Base-by-base conservation (phyloP, 2,888 invertebrate species). In the Platycheirus albimanus region DNA sequence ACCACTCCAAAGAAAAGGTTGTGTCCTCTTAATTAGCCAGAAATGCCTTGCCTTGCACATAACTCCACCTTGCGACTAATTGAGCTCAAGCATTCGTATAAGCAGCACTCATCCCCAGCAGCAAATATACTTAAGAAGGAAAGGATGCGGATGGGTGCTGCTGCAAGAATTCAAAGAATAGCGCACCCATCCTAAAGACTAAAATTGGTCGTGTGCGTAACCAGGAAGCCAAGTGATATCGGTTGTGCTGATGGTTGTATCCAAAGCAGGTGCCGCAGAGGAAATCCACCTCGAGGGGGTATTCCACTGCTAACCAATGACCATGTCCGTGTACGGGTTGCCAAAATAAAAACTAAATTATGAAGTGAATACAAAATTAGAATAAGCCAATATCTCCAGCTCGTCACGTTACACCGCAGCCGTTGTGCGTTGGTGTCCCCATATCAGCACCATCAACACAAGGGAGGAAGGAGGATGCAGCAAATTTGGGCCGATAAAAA, bases 321-420 rank as follows among this genome's bases (percentile, higher is more conserved):
- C 28, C 43, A 38, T 2, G 24, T 41, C 38, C 69, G 52, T 61
- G 36, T 76, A 54, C 8, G 52, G 61, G 36, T 43, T 13, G 69
- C 69, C 76, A 61, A 75, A 75, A 61, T 30, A 67, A 51, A 41
- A 52, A 28, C 28, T 33, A 11, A 56, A 58, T 49, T 66, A 52
- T 69, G 54, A 63, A 69, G 45, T 52, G 76, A 76, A 76, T 76
- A 76, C 61, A 61, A 76, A n/a, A 76, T 76, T 76, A 52, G 76
- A 41, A 41, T 41, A 3, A 7, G 3, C 13, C n/a, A 41, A 41
- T 8, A 8, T n/a, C 30, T 4, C 1, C 1, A 33, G 7, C 30
- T 8, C 8, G 3, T 33, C 7, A 33, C 7, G 30, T 8, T 6
- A 24, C 24, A 24, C 24, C 24, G 6, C 6, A n/a, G n/a, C n/a